Base-by-base conservation (phyloP, 2,888 invertebrate genomes). In the Drosophila conformis region DNA sequence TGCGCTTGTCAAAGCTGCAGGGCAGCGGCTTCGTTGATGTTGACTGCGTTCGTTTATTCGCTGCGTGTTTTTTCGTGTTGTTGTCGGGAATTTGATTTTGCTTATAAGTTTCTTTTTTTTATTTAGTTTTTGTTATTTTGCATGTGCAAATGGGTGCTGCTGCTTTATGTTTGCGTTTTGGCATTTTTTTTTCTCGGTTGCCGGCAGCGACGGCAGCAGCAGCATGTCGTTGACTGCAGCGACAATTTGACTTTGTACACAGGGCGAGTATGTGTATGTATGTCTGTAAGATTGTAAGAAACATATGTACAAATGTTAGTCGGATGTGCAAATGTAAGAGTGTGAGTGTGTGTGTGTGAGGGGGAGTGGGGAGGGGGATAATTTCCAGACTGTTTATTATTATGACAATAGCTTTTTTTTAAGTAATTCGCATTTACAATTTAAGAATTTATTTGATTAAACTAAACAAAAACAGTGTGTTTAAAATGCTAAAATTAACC, bases 311-410 rank as follows among this genome's bases (percentile, higher is more conserved):
- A 46, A 15, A 8, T 25, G 46, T 25, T 25, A 8, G 21, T 46
- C 13, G 46, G 15, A 46, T 46, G 46, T 46, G 46, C 15, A 46
- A 4, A 25, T 46, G 46, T 3, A 38, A 4, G 21, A 1, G 46
- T 25, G 25, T 8, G 7, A 2, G 4, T 21, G 25, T 2, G 6
- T 21, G 13, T 36, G 4, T 36, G 36, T 15, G 36, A 7, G 6
- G 1, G 6, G 7, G 36, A 7, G 7, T 7, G 7, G 46, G 7
- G 21, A 0, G 15, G 2, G 7, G 8, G 52, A 57, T 73, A 68
- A 88, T 86, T 73, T 83, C 73, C 80, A 71, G 80, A 83, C 90
- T 88, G 89, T 76, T 76, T 68, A 69, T 90, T 89, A 77, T 90
- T 69, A 71, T 87, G 90, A 77, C 83, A 86, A 86, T 69, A 71